Base-by-base conservation (phyloP, 1,140 invertebrate genomes). In the Drosophila eugracilis region DNA sequence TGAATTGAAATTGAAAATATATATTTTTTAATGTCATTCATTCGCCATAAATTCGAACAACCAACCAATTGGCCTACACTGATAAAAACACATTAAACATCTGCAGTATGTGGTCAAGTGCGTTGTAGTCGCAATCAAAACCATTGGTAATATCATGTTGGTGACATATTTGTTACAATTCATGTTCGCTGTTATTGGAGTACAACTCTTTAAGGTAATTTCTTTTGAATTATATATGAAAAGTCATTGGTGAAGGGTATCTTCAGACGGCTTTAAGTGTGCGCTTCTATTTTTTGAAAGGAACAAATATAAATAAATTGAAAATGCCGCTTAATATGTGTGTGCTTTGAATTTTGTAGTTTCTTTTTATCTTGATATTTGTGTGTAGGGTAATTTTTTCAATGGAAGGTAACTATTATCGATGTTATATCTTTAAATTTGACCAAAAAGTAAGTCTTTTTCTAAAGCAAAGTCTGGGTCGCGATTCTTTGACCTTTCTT, bases 161-260 rank as follows among this genome's bases (percentile, higher is more conserved):
- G 98, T 99, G 93, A 99, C 98, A 92, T 98, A 98, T 94, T 96
- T 99, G 90, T 96, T 99, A 91, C 97, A 99, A 94, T 99, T 99
- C 95, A 99, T 99, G 98, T 99, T 99, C 93, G 98, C 98, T 92
- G 98, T 99, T 92, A 99, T 99, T 94, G 99, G 99, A 94, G 99
- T 99, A 92, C 99, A 99, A 94, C 96, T 99, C 91, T 99, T 99
- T 94, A 99, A 99, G 97, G 97, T 97, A 96, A 95, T 93, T 83
- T 81, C 58, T 63, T 75, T 78, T 75, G 55, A 78, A 83, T 75
- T 81, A 70, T 81, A 62, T 67, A 55, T 39, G 39, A 77, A 54
- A 36, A 69, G 55, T 45, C 59, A 59, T 58, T 71, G 78, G 77
- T 78, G 41, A 60, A 88, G 81, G 81, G 78, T 75, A 74, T 58